Evolutionary conservation across 2,888 invertebrate species (phyloP).

Genomic region (Nomada flava): DNA sequence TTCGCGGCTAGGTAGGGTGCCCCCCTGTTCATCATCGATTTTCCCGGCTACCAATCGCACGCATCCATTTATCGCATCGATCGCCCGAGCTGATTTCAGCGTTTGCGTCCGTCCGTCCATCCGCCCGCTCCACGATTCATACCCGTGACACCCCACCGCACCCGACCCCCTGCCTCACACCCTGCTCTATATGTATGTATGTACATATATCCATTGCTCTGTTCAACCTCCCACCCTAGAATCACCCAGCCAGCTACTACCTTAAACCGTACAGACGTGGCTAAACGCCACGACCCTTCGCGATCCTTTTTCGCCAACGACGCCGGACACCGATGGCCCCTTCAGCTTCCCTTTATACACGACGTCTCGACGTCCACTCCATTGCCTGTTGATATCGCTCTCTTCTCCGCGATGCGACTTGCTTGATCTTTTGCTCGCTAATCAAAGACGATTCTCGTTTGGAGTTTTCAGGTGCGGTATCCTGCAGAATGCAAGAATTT

Average conservation of each 20-base stretch:
- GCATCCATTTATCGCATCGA: constrained; percentile 92
- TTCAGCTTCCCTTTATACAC: constrained; percentile 24
- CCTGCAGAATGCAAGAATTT: background rate
- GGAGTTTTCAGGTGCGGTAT: background rate
- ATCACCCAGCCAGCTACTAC: constrained; percentile 51
- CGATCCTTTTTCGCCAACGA: constrained; percentile 40
- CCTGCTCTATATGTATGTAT: constrained; percentile 10
- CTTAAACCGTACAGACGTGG: constrained; percentile 42
- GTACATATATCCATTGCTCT: constrained; percentile 18
- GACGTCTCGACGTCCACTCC: constrained; percentile 28
- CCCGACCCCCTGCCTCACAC: constrained; percentile 29
- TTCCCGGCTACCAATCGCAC: constrained; percentile 87
- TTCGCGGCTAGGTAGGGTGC: constrained; percentile 77
- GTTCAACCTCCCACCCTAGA: constrained; percentile 54
- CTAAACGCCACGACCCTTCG: constrained; percentile 55
- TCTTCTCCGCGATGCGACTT: background rate
- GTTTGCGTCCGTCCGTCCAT: constrained; percentile 80
- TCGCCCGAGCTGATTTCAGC: constrained; percentile 85
- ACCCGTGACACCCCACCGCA: constrained; percentile 52
- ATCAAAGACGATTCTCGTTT: background rate
- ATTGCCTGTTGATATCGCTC: constrained; percentile 63
- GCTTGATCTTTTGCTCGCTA: background rate
- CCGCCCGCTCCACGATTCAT: constrained; percentile 72
- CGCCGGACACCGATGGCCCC: constrained; percentile 23
- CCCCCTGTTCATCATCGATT: constrained; percentile 82